Conservation (phyloP, 2,797 vertebrate genomes). For the Parotocinclus haroldoi region DNA sequence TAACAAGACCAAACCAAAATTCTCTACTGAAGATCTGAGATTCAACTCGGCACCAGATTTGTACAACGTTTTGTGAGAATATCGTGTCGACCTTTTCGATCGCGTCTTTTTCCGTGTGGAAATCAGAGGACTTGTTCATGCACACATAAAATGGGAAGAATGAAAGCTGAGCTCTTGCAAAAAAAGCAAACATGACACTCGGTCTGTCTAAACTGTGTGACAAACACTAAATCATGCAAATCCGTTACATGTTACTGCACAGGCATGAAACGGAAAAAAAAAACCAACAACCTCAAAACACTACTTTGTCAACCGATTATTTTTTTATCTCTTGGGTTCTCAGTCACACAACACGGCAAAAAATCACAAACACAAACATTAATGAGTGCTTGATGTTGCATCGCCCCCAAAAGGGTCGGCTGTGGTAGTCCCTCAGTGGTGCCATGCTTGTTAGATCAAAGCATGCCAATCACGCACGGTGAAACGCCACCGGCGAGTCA, state of each 20-base stretch:
- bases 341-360: conserved; percentile 20
- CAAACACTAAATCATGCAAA: conserved; percentile 26
- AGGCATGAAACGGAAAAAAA: background rate
- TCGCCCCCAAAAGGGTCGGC: conserved; percentile 57
- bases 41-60: no score
- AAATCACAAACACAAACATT: conserved; percentile 19
- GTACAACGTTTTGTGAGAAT: no score
- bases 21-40: no score
- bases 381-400: conserved; percentile 67
- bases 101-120: no score
- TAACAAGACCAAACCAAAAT: no score
- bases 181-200: background rate
- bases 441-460: conserved; percentile 11
- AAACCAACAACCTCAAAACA: background rate
- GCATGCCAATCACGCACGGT: background rate
- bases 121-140: no score
- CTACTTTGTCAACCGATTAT: background rate
- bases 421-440: conserved; percentile 17
- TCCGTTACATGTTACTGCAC: conserved; percentile 12
- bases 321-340: background rate
- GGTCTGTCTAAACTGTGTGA: background rate
- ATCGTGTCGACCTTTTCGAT: no score
- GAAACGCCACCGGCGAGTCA: no score
- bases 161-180: no score
- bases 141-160: no score